Conservation (phyloP, 2,113 vertebrate species). For the Muscicapa adusta region DNA sequence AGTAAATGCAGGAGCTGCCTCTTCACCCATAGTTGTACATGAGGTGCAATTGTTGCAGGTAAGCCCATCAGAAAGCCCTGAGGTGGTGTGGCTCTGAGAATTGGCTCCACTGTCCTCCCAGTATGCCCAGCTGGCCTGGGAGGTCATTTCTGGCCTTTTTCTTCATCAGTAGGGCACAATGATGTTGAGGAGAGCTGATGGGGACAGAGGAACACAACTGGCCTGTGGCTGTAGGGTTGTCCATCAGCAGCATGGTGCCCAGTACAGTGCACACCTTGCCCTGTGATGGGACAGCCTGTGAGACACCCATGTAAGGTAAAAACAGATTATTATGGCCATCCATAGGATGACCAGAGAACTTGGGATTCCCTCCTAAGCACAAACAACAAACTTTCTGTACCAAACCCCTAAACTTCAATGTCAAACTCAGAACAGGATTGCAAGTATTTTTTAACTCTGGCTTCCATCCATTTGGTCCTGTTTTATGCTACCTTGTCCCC, state of each 20-base stretch:
- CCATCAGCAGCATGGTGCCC: accelerated
- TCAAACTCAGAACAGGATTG: background rate
- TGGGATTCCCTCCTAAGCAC: background rate
- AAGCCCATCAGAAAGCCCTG: background rate
- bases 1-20: background rate
- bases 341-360: background rate
- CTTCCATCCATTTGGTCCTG: background rate
- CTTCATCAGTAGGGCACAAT: background rate
- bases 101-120: background rate
- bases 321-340: background rate
- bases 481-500: background rate
- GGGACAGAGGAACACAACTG: background rate
- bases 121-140: background rate
- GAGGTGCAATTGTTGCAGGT: background rate
- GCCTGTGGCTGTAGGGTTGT: background rate
- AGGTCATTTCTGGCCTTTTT: background rate
- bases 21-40: background rate
- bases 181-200: background rate
- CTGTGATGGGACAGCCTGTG: background rate
- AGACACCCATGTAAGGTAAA: background rate
- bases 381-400: background rate
- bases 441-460: background rate
- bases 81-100: background rate
- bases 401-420: background rate
- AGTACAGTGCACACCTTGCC: background rate